Evolutionary conservation across 2,113 vertebrate genomes (phyloP).

Genomic region (Thamnophis sirtalis): DNA sequence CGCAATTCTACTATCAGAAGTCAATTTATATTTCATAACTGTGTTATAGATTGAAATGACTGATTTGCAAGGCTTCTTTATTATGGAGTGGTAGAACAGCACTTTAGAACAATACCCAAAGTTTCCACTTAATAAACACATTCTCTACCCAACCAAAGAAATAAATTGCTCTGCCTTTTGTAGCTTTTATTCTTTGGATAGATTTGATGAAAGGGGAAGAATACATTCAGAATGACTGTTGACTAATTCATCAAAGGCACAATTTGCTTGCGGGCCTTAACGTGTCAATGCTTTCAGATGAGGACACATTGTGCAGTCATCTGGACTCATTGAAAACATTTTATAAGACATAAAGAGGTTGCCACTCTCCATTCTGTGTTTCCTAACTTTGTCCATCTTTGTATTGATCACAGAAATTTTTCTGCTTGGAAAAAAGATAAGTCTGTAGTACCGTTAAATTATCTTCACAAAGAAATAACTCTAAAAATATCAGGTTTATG

Average conservation of each 20-base stretch:
- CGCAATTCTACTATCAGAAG: background rate
- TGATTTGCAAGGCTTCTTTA: background rate
- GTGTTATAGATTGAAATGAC: background rate
- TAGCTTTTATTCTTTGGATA: background rate
- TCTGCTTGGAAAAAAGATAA: background rate
- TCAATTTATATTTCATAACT: background rate
- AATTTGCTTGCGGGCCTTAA: conserved; percentile 37
- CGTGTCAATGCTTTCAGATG: background rate
- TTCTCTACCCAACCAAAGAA: background rate
- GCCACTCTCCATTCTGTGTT: background rate
- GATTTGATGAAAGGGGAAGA: conserved; percentile 3
- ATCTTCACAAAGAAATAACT: background rate
- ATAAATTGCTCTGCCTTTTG: background rate
- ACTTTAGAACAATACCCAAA: background rate
- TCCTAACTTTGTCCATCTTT: background rate
- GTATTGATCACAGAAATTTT: background rate
- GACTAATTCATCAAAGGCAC: conserved; percentile 38
- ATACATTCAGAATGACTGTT: background rate
- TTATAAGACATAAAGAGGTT: background rate
- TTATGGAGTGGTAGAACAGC: background rate
- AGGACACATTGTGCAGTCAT: background rate
- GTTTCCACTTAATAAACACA: background rate
- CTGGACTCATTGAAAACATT: background rate
- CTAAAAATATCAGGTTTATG: background rate
- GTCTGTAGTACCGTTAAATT: background rate